phyloP scores from a whole-genome alignment of 2,113 vertebrate genomes.

The Leucoraja erinaceus region DNA sequence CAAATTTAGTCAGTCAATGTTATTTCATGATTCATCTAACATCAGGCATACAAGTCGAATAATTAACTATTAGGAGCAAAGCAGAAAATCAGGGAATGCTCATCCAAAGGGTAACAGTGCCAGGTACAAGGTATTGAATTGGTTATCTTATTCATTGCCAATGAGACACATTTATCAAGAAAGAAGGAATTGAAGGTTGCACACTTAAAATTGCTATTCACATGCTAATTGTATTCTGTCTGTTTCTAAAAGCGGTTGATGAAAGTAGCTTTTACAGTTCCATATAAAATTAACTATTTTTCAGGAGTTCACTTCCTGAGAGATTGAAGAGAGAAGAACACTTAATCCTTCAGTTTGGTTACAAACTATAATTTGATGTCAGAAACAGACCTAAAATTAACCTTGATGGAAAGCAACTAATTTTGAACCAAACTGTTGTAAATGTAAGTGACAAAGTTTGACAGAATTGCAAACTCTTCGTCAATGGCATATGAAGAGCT shows the following conservation, averaged over 20 bases:
- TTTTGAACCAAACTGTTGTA: neutral
- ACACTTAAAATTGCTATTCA: neutral
- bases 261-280: neutral
- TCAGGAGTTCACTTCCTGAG: neutral
- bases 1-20: neutral
- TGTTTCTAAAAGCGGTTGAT: neutral
- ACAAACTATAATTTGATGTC: neutral
- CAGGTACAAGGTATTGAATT: neutral
- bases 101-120: neutral
- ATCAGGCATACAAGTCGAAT: neutral
- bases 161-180: neutral
- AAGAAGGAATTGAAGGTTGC: neutral
- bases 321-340: neutral
- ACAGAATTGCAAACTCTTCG: neutral
- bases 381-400: neutral
- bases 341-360: neutral
- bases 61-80: neutral
- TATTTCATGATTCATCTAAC: neutral
- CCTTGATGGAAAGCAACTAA: neutral
- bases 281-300: neutral
- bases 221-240: neutral
- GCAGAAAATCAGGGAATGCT: neutral
- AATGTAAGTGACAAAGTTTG: neutral
- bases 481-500: neutral
- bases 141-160: neutral